Evolutionary conservation across 2,113 vertebrate species (phyloP).

Genomic region (Larimichthys polyactis): DNA sequence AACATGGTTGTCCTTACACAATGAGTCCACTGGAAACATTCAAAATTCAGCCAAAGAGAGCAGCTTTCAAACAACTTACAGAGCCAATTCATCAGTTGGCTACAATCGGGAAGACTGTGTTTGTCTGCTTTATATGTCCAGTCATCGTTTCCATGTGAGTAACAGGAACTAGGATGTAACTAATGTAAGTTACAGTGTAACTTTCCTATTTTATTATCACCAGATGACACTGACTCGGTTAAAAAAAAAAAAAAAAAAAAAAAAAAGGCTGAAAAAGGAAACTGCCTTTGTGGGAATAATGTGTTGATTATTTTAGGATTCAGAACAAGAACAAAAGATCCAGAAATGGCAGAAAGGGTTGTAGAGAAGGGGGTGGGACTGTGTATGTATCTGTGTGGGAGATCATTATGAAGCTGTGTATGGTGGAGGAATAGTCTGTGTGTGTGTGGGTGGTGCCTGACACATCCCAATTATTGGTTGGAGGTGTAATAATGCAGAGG

Average conservation of each 20-base stretch:
- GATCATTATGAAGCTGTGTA: conserved; percentile 57
- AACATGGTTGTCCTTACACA: background rate
- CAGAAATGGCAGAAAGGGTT: conserved; percentile 43
- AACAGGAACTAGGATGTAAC: background rate
- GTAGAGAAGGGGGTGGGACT: conserved; percentile 35
- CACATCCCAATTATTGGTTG: conserved; percentile 43
- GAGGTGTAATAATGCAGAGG: conserved; percentile 32
- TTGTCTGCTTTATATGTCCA: background rate
- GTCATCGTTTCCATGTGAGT: background rate
- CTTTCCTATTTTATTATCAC: background rate
- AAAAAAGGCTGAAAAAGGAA: conserved; percentile 2
- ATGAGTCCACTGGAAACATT: background rate
- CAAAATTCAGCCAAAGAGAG: background rate
- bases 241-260: background rate
- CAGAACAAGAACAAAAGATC: conserved; percentile 48
- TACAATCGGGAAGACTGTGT: too few species aligned
- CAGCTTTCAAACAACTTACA: background rate
- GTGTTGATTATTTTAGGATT: conserved; percentile 48
- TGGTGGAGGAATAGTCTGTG: conserved; percentile 25
- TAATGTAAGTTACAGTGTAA: background rate
- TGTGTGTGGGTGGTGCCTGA: conserved; percentile 47
- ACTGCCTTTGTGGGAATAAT: conserved; percentile 34
- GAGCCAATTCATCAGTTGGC: background rate
- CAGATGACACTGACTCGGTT: background rate
- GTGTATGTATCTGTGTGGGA: conserved; percentile 46